Conservation (phyloP, 92 coral and sea anemone species). For the Porites evermanni region DNA sequence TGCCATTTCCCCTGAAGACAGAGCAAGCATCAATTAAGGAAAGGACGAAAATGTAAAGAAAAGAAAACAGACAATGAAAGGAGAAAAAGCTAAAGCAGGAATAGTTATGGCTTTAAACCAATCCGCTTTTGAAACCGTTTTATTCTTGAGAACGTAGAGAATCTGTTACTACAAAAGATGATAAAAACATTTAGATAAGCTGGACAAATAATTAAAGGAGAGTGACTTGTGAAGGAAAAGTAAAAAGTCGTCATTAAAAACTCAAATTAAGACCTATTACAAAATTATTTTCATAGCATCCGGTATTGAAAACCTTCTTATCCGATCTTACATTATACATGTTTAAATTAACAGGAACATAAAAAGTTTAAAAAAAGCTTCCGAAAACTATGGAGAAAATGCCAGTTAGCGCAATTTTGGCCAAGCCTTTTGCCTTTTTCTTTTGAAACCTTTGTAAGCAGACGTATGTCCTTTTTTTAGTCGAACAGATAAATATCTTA, state of each 20-base stretch:
- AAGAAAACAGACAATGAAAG: too few species aligned
- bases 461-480: background rate
- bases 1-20: background rate
- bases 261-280: background rate
- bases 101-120: too few species aligned
- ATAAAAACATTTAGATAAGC: background rate
- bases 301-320: conserved; percentile 30
- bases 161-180: too few species aligned
- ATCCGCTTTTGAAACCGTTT: too few species aligned
- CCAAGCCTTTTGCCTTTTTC: background rate
- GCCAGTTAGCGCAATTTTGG: too few species aligned
- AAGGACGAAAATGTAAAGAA: too few species aligned
- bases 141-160: too few species aligned
- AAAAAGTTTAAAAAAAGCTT: background rate
- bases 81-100: too few species aligned
- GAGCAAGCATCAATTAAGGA: too few species aligned
- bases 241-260: conserved; percentile 14
- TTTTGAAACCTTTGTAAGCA: background rate
- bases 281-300: conserved; percentile 12
- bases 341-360: background rate
- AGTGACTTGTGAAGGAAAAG: background rate
- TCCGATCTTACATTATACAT: background rate
- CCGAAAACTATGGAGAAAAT: background rate
- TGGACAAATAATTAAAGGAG: background rate
- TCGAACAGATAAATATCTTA: background rate